Conservation (phyloP, 2,113 vertebrate genomes). For the Seriola dumerili region DNA sequence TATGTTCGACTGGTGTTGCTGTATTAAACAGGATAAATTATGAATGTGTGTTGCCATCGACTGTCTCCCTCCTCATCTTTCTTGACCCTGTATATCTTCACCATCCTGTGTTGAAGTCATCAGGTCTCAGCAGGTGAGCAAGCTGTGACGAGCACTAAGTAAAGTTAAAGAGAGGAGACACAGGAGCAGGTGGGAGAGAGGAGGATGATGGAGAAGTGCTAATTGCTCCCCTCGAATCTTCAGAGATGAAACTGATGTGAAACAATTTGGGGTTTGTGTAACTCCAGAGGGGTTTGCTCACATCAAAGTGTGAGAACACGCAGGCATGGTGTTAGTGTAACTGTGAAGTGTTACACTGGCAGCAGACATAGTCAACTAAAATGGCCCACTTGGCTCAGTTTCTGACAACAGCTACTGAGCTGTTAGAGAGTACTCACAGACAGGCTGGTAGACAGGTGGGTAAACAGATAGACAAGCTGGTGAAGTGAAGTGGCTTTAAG, state of each 20-base stretch:
- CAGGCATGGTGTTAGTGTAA: background rate
- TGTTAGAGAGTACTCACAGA: no score
- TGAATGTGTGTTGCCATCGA: background rate
- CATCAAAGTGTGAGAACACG: background rate
- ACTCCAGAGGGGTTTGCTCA: conserved; percentile 17
- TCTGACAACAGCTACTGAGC: no score
- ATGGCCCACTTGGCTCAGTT: no score
- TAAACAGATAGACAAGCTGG: no score
- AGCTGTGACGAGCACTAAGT: conserved; percentile 23
- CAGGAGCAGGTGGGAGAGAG: background rate
- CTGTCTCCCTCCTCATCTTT: background rate
- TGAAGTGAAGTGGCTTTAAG: no score
- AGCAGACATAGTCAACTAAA: background rate
- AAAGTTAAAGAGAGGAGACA: conserved; percentile 38
- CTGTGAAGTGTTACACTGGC: background rate
- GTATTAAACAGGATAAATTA: no score
- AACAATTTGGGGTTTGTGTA: conserved; percentile 9
- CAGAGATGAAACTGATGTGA: conserved; percentile 25
- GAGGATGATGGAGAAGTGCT: conserved; percentile 8
- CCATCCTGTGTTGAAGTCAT: conserved; percentile 23
- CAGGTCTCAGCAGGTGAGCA: conserved; percentile 31
- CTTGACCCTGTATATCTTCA: background rate
- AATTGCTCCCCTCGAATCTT: conserved; percentile 43
- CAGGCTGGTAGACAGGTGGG: no score
- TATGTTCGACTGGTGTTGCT: no score